These are phyloP conservation scores for Crocallis elinguaria DNA, from an alignment of 2,888 invertebrate genomes.

Conservation along the genomic window DNA sequence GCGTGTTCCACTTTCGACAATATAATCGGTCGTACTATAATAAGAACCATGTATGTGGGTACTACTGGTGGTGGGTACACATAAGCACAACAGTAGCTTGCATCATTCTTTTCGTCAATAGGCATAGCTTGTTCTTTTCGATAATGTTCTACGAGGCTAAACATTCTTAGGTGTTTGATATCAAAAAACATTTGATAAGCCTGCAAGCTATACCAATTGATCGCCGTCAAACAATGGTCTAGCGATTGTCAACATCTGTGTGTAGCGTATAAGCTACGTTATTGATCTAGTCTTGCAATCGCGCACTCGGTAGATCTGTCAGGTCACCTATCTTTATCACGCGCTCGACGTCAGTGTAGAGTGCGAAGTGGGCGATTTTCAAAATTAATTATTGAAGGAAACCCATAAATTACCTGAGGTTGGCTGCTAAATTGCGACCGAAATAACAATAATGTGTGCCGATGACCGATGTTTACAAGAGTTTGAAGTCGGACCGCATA, in stretches of 20 bases:
- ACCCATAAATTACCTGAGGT: constrained; percentile 45
- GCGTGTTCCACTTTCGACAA: constrained; percentile 24
- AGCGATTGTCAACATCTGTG: background rate
- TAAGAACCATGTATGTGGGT: background rate
- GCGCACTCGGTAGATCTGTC: constrained; percentile 3
- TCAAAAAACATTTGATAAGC: too few relatives aligned
- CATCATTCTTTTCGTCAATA: background rate
- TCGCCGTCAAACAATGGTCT: background rate
- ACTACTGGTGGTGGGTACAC: background rate
- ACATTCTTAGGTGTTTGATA: background rate
- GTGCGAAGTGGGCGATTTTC: constrained; percentile 26
- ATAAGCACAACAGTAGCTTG: background rate
- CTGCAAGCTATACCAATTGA: too few relatives aligned
- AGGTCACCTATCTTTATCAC: constrained; percentile 26
- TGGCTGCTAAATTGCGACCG: constrained; percentile 48
- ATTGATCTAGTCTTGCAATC: background rate
- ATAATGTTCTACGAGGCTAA: background rate
- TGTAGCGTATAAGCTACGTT: background rate
- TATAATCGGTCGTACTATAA: constrained; percentile 6
- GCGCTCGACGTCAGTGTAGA: constrained; percentile 2
- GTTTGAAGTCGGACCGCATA: constrained; percentile 53
- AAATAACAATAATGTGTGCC: constrained; percentile 59
- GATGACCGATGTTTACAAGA: constrained; percentile 61
- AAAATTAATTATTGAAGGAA: constrained; percentile 35
- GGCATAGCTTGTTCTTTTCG: background rate